These are phyloP conservation scores for Chymomyza amoena DNA, from an alignment of 2,888 invertebrate species.

Conservation along the genomic window DNA sequence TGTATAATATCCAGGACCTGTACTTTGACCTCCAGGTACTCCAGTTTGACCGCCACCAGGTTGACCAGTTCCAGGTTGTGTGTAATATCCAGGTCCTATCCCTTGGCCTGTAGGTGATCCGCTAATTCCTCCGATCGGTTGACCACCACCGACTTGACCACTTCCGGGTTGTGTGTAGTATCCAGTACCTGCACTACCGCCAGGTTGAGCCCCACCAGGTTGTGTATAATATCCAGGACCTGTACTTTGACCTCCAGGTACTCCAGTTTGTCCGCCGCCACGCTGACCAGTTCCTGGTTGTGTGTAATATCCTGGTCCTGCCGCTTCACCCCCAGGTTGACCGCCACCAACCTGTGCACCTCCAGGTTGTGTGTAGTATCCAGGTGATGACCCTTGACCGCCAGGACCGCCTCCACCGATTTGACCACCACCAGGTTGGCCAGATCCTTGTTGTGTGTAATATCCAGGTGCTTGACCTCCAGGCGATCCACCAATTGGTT, in stretches of 20 bases:
- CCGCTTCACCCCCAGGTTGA: constrained; percentile 13
- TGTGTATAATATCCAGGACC: constrained; percentile 2
- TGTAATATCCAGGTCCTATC: constrained; percentile 4
- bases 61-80: constrained; percentile 11
- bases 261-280: constrained; percentile 4
- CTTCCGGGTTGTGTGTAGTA: neutral
- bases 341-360: constrained; percentile 8
- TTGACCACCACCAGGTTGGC: neutral
- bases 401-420: too few species aligned
- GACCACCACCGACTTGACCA: constrained; percentile 14
- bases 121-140: constrained; percentile 3
- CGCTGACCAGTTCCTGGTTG: constrained; percentile 22
- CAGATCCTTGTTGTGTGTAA: constrained; percentile 19
- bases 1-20: neutral
- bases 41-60: constrained; percentile 8
- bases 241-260: constrained; percentile 27
- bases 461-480: constrained; percentile 16
- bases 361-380: constrained; percentile 15
- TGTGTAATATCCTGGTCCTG: neutral
- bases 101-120: constrained; percentile 23
- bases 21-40: constrained; percentile 22
- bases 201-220: constrained; percentile 16
- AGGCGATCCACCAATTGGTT: neutral
- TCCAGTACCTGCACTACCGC: constrained; percentile 11
- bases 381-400: constrained; percentile 16